Evolutionary conservation across 2,888 invertebrate species (phyloP).

Genomic region (Aphelenchoides bicaudatus): DNA sequence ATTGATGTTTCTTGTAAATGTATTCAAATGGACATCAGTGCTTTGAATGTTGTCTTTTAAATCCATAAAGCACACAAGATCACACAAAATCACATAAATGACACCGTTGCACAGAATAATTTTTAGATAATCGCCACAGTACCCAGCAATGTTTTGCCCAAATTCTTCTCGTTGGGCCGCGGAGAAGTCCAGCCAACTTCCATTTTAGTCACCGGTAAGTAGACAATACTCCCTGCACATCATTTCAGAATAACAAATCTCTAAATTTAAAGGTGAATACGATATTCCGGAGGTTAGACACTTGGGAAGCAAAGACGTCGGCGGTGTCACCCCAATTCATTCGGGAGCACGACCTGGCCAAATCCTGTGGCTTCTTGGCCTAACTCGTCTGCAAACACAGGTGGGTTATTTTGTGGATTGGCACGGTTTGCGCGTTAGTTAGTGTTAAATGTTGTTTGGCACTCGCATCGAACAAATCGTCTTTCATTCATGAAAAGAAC

Average conservation of each 20-base stretch:
- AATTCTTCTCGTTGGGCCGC: conserved; percentile 55
- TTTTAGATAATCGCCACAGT: conserved; percentile 56
- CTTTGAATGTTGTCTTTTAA: background rate
- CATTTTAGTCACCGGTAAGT: conserved; percentile 52
- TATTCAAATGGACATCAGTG: background rate
- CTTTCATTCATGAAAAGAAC: no score
- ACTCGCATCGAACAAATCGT: no score
- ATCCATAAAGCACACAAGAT: no score
- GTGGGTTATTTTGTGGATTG: conserved; percentile 31
- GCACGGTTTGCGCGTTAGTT: no score
- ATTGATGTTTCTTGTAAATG: conserved; percentile 64
- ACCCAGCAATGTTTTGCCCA: conserved; percentile 53
- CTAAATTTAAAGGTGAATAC: no score
- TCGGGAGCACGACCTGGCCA: conserved; percentile 49
- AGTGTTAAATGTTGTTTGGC: no score
- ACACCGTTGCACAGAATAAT: no score
- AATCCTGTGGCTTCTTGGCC: conserved; percentile 54
- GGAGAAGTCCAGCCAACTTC: conserved; percentile 57
- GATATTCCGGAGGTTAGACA: conserved; percentile 39
- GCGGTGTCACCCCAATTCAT: conserved; percentile 27
- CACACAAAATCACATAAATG: no score
- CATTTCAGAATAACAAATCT: no score
- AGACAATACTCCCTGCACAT: no score
- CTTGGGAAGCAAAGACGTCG: conserved; percentile 33
- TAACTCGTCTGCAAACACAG: conserved; percentile 58